These are phyloP conservation scores for Tupiocoris notatus DNA, from an alignment of 2,888 invertebrate species.

Conservation along the genomic window DNA sequence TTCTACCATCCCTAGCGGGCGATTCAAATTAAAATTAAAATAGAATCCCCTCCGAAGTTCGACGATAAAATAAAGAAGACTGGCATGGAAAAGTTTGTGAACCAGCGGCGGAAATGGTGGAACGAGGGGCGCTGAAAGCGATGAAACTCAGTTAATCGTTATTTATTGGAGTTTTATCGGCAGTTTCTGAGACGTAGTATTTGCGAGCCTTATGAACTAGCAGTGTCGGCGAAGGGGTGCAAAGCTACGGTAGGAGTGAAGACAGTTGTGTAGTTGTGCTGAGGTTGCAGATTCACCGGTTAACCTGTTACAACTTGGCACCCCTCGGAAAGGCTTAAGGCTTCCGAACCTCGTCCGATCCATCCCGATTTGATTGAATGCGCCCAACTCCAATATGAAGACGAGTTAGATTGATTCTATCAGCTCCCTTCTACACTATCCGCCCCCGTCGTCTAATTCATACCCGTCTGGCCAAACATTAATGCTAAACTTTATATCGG, in stretches of 20 bases:
- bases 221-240: neutral
- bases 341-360: neutral
- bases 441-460: slow-evolving; percentile 21
- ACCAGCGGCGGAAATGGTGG: no score
- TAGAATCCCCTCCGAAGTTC: no score
- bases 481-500: slow-evolving; percentile 40
- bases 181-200: slow-evolving; percentile 7
- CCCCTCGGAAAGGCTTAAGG: neutral
- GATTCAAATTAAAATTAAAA: no score
- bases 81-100: no score
- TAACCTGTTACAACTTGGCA: neutral
- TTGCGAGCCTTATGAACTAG: neutral
- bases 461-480: slow-evolving; percentile 40
- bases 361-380: slow-evolving; percentile 39
- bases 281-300: neutral
- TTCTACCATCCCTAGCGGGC: no score
- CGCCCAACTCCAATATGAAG: slow-evolving; percentile 33
- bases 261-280: neutral
- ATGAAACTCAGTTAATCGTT: no score
- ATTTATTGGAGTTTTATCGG: slow-evolving; percentile 33
- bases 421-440: neutral
- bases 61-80: no score
- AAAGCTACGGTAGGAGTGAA: neutral
- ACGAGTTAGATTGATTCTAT: slow-evolving; percentile 40
- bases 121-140: no score